phyloP scores from a whole-genome alignment of 2,888 invertebrate genomes.

The Eudemis profundana region DNA sequence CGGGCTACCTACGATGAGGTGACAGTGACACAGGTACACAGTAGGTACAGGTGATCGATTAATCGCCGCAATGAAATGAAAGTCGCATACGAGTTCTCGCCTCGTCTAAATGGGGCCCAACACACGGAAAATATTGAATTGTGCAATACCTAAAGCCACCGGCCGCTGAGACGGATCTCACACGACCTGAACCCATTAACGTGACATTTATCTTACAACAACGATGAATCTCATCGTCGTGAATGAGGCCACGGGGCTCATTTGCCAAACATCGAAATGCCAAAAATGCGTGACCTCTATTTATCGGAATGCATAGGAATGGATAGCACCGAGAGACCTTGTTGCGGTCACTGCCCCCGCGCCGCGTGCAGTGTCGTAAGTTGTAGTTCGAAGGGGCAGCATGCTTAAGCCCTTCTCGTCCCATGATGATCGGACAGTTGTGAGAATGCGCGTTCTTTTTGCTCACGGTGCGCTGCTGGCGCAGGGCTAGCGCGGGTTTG shows the following conservation, averaged over 20 bases:
- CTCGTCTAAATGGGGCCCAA: no score
- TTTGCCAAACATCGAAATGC: constrained; percentile 5
- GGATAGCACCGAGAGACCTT: background rate
- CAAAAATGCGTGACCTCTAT: constrained; percentile 20
- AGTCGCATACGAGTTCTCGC: no score
- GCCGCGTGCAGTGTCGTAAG: background rate
- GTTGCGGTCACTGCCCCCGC: constrained; percentile 21
- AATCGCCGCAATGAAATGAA: no score
- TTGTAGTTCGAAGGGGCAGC: background rate
- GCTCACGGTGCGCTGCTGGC: constrained; percentile 7
- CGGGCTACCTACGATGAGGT: no score
- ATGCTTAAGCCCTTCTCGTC: background rate
- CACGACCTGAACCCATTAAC: no score
- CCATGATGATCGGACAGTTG: constrained; percentile 2
- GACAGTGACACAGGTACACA: no score
- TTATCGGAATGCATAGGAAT: constrained; percentile 24
- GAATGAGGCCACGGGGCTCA: background rate
- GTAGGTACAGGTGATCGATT: no score
- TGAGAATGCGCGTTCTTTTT: constrained; percentile 33
- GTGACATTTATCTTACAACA: no score
- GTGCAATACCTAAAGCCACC: no score
- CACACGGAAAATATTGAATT: no score
- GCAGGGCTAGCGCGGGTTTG: constrained; percentile 15
- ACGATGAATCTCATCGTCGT: no score
- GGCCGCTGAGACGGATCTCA: no score